Evolutionary conservation across 2,888 invertebrate species (phyloP), one percentile per base, ranked within the genome.

Genomic region (Danaus chrysippus): DNA sequence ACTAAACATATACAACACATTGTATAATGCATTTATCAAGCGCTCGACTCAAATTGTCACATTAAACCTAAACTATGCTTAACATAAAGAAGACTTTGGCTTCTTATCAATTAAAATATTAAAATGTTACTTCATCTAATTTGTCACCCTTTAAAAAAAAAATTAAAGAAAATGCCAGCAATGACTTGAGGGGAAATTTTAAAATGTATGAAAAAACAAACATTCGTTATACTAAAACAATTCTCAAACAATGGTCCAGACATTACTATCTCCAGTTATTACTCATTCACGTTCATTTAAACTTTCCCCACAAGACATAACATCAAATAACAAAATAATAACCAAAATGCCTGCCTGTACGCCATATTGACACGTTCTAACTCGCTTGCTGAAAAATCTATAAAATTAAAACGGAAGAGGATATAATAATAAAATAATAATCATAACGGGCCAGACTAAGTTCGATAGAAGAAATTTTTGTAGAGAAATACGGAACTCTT

Each of bases 51-150:
- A 78, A 77, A 77, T 78, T 75, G 76, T 80, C 74, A 74, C 75
- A 75, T 79, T 77, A 79, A 78, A 80, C 74, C 74, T 79, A 79
- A 71, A 73, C 79, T 77, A 82, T 73, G 70, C 76, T 79, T 84
- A 83, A 15, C 73, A 74, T 72, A 77, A 78, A 84, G 88, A 90
- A 90, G 87, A 85, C 87, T 89, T 88, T 87, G 87, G 88, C 87
- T 89, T 82, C 87, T 79, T 71, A 74, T 70, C 72, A 81, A 79
- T 78, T 77, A 78, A 81, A 82, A 82, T 68, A 70, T 70, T 70
- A 69, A 67, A 74, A 73, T 68, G 74, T 75, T 76, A 76, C 73
- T 81, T 77, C 76, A 79, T 78, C 73, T 70, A 72, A 74, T 73
- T 71, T 63, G 58, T 62, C 62, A 68, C 62, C 52, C 65, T 54